Conservation (phyloP, 1,140 invertebrate genomes). For the Drosophila oshimai region DNA sequence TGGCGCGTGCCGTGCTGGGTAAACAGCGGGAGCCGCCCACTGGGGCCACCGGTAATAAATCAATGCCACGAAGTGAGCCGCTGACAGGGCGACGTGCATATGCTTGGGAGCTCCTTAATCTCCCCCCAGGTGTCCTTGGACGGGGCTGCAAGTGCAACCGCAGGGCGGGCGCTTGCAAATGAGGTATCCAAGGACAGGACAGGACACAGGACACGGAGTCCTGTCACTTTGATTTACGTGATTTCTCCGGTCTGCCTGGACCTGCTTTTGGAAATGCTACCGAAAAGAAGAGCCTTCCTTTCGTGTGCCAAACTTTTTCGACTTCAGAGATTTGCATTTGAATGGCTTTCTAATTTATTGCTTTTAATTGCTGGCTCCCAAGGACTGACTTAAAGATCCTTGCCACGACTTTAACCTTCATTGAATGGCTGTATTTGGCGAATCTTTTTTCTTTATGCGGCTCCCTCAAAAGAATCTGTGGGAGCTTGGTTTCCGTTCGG, state of each 20-base stretch:
- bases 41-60: conserved; percentile 43
- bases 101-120: conserved; percentile 39
- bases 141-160: conserved; percentile 25
- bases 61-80: conserved; percentile 49
- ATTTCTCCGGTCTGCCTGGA: conserved; percentile 14
- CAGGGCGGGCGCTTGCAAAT: conserved; percentile 9
- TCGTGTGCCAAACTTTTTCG: conserved; percentile 43
- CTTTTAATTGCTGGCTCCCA: conserved; percentile 48
- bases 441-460: neutral
- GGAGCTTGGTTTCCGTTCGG: conserved; percentile 1
- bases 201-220: conserved; percentile 14
- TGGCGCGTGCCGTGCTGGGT: conserved; percentile 59
- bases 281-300: conserved; percentile 1
- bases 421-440: neutral
- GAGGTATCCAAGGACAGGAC: conserved; percentile 16
- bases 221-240: conserved; percentile 76
- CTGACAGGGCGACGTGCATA: conserved; percentile 61
- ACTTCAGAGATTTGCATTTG: conserved; percentile 59
- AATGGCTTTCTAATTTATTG: conserved; percentile 71
- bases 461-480: conserved; percentile 51
- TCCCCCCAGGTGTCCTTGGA: conserved; percentile 27
- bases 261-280: neutral
- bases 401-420: conserved; percentile 37
- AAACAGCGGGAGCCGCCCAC: conserved; percentile 19
- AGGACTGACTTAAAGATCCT: conserved; percentile 36